Base-by-base conservation (phyloP, 1,140 invertebrate genomes). In the Meloidogyne chitwoodi region DNA sequence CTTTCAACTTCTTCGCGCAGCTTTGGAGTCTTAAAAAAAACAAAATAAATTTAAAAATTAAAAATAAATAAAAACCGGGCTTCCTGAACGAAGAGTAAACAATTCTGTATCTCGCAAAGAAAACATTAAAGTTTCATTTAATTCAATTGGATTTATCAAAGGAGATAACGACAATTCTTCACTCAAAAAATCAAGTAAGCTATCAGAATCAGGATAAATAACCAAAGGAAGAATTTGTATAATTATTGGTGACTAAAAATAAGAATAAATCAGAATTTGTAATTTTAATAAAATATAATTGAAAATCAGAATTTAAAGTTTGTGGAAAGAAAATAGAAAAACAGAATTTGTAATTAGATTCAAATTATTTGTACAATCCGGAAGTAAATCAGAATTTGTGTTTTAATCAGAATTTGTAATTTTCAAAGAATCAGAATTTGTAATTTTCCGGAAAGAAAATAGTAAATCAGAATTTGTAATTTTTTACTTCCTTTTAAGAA, bases 171-270 rank as follows among this genome's bases (percentile, higher is more conserved):
- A 16, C 75, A 81, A 48, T 62, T 86, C 84, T 14, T 83, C 76
- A 6, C 77, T 79, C 41, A 89, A 80, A 22, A 89, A 78, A 73
- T 90, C 87, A 44, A 90, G 75, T 10, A 90, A 78, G 26, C 87
- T 84, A 68, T 89, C 87, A 75, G 89, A 86, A 82, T 89, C 89
- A 2, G 90, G 89, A 84, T 90, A 90, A 24, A 89, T 83, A 27
- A 89, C 88, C 48, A 90, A 78, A 41, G 89, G 88, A 66, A 90
- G 81, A 41, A 90, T 81, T 86, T 90, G 90, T 61, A 90, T 85
- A 22, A 90, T 78, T 22, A 90, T 81, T 26, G 89, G 26, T 67
- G 22, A 67, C 29, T 67, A 19, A 41, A 41, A 67, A 44, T 69
- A 41, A 34, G 24, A 87, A 10, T 3, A 8, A 10, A 3, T 27